Base-by-base conservation (phyloP, 2,888 invertebrate genomes). In the Melipona bicolor region DNA sequence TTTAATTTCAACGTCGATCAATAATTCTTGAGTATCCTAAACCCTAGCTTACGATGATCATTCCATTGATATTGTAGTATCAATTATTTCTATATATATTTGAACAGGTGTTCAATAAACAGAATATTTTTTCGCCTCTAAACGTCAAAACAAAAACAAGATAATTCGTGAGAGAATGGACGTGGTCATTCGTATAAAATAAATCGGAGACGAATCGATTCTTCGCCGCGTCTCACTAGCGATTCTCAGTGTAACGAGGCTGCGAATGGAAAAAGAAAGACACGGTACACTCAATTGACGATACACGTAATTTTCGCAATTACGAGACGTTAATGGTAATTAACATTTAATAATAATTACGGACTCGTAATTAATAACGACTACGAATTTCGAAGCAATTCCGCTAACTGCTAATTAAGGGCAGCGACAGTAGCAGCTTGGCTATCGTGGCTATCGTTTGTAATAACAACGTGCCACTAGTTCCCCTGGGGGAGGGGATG, bases 341-440 rank as follows among this genome's bases (percentile, higher is more conserved):
- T 1, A 43, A 43, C 43, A 9, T 43, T 43, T 43, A 43, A 43
- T 43, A 43, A 43, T 43, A 43, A 43, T 43, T 43, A 11, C 43
- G 43, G 43, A 11, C 43, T 43, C 43, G 43, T 43, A 43, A 43
- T 43, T 43, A 43, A 43, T 43, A 43, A 43, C 43, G 43, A 43
- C 2, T 9, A 43, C 43, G 43, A 43, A 81, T 84, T 83, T 81
- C 77, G 79, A 84, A 86, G 32, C 77, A 87, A 87, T 86, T 86
- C 68, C 70, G 72, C 13, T 43, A 43, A 43, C 43, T 74, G 54
- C 65, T 86, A 87, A 87, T 87, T 87, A 81, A 86, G 76, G 84
- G 69, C 0, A 62, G 52, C 36, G 65, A 24, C 27, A 17, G 11
- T 36, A 32, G 36, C 27, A 75, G 43, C 64, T 67, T 27, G 73